These are phyloP conservation scores for Enteromius argenteus DNA, from an alignment of 2,797 vertebrate species.

Conservation along the genomic window DNA sequence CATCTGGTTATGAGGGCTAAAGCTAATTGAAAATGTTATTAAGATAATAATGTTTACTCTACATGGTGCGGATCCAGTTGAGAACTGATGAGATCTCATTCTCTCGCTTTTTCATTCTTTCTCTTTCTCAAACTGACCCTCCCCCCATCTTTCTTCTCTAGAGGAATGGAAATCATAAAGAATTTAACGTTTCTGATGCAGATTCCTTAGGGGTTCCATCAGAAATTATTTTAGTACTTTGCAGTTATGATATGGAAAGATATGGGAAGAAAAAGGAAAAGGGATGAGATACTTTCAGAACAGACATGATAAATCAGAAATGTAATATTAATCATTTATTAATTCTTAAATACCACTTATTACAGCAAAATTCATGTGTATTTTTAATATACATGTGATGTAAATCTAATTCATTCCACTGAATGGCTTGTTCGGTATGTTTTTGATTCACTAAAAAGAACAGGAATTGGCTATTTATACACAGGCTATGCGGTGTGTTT, in stretches of 20 bases:
- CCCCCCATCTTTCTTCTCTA: constrained; percentile 66
- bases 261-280: not conserved
- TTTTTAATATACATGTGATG: not conserved
- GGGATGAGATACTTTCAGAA: not conserved
- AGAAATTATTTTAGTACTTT: not conserved
- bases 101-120: constrained; percentile 23
- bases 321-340: not conserved
- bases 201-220: not conserved
- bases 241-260: not conserved
- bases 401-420: too few species aligned
- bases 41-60: constrained; percentile 78
- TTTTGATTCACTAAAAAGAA: too few species aligned
- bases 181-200: not conserved
- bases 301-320: not conserved
- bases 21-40: constrained; percentile 78
- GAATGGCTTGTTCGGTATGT: too few species aligned
- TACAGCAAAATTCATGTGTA: not conserved
- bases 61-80: constrained; percentile 67
- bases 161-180: not conserved
- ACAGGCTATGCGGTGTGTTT: too few species aligned
- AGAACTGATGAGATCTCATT: constrained; percentile 49
- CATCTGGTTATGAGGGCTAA: constrained; percentile 69
- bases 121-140: not conserved
- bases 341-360: not conserved
- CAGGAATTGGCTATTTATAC: too few species aligned